Evolutionary conservation across 2,113 vertebrate species (phyloP).

Genomic region (Tetrao urogallus): DNA sequence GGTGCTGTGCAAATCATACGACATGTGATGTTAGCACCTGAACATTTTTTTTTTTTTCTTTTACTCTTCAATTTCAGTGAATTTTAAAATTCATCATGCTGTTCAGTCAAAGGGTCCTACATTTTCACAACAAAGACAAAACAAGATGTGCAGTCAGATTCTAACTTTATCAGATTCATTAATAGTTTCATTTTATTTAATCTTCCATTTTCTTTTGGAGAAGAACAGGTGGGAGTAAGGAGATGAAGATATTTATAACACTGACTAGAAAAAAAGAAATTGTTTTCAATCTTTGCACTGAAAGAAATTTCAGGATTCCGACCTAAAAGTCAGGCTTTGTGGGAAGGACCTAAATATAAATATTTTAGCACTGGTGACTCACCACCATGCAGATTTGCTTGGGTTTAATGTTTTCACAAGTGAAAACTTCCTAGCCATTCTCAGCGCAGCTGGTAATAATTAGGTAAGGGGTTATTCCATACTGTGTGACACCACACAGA

Average conservation of each 20-base stretch:
- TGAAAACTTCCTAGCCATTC: neutral
- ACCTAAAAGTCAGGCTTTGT: neutral
- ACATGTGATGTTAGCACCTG: neutral
- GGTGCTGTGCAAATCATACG: neutral
- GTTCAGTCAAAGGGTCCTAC: neutral
- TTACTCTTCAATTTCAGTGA: neutral
- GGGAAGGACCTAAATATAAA: neutral
- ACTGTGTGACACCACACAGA: neutral
- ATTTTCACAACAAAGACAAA: neutral
- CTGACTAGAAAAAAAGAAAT: neutral
- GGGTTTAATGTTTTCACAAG: neutral
- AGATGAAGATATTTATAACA: neutral
- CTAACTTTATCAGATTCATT: neutral
- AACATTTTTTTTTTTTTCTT: neutral
- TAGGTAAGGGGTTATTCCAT: neutral
- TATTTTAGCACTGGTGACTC: neutral
- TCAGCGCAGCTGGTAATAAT: neutral
- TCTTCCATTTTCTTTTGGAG: accelerated
- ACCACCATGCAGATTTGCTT: neutral
- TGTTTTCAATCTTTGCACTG: neutral
- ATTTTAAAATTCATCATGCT: neutral
- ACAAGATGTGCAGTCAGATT: neutral
- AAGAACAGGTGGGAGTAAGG: neutral
- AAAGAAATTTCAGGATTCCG: neutral
- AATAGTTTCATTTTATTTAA: neutral